A percentile compares a stretch with the other conserved stretches of the same genome.
Conservation (phyloP, 2,113 vertebrate species). For the Perccottus glenii region DNA sequence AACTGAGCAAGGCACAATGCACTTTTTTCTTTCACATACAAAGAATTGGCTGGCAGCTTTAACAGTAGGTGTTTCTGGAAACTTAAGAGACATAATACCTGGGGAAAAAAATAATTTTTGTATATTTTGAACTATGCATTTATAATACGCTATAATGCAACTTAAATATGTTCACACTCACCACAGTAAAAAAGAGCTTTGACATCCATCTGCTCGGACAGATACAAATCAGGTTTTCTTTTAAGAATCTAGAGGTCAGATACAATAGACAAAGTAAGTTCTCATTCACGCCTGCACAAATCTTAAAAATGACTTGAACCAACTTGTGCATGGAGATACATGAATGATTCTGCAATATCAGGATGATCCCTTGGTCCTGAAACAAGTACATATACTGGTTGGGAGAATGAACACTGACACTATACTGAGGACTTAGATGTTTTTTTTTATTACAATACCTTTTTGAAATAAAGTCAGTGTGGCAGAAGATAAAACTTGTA, state of each 20-base stretch:
- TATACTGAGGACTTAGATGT: not conserved
- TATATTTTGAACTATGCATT: not conserved
- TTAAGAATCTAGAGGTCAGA: slow-evolving; percentile 84
- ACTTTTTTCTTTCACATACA: slow-evolving; percentile 79
- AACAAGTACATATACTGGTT: slow-evolving; percentile 63
- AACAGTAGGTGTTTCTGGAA: slow-evolving; percentile 91
- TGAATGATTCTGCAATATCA: slow-evolving; percentile 98
- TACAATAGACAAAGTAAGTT: not conserved
- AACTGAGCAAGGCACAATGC: not conserved
- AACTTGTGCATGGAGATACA: slow-evolving; percentile 98
- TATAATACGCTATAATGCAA: too few relatives aligned
- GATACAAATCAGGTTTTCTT: slow-evolving; percentile 91
- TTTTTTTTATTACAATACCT: slow-evolving; percentile 76
- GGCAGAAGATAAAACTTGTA: slow-evolving; percentile 88
- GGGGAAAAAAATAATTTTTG: slow-evolving; percentile 6
- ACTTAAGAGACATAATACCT: slow-evolving; percentile 94
- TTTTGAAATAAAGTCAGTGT: slow-evolving; percentile 93
- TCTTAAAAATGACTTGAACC: slow-evolving; percentile 66
- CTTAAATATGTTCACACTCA: slow-evolving; percentile 75
- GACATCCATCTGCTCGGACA: slow-evolving; percentile 88
- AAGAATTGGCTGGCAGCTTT: slow-evolving; percentile 93
- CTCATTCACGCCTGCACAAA: slow-evolving; percentile 44
- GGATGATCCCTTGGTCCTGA: slow-evolving; percentile 97
- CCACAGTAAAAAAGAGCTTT: slow-evolving; percentile 95
- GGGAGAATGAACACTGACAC: not conserved